Conservation (phyloP, 2,113 vertebrate species). For the Eptesicus fuscus region DNA sequence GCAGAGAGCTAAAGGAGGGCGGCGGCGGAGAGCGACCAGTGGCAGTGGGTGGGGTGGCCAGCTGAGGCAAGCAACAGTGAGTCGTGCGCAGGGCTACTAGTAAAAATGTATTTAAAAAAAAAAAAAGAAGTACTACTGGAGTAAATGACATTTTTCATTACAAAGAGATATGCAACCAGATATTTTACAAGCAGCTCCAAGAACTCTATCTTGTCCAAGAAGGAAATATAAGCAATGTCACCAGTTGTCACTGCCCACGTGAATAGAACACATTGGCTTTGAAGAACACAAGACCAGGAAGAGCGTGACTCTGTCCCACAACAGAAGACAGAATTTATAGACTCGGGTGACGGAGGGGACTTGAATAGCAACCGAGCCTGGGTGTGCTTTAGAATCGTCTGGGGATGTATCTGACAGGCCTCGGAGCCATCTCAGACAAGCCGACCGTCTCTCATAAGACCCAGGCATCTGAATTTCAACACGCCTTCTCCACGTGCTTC, state of each 20-base stretch:
- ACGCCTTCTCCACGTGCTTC: neutral
- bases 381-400: neutral
- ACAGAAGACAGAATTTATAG: neutral
- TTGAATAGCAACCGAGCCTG: neutral
- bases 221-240: neutral
- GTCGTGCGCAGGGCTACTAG: too few species aligned
- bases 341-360: neutral
- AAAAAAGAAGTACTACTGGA: neutral
- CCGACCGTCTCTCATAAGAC: neutral
- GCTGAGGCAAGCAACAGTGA: too few species aligned
- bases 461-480: neutral
- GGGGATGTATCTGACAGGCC: neutral
- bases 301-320: neutral
- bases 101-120: too few species aligned
- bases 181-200: neutral
- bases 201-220: neutral
- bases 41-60: too few species aligned
- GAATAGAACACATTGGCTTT: neutral
- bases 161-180: neutral
- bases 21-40: too few species aligned
- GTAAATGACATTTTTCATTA: neutral
- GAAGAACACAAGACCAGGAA: neutral
- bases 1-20: too few species aligned
- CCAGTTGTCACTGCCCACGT: neutral
- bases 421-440: neutral